A percentile compares a stretch with the other conserved stretches of the same genome.
Evolutionary conservation across 2,797 vertebrate genomes (phyloP).

Genomic region (Tragelaphus oryx): DNA sequence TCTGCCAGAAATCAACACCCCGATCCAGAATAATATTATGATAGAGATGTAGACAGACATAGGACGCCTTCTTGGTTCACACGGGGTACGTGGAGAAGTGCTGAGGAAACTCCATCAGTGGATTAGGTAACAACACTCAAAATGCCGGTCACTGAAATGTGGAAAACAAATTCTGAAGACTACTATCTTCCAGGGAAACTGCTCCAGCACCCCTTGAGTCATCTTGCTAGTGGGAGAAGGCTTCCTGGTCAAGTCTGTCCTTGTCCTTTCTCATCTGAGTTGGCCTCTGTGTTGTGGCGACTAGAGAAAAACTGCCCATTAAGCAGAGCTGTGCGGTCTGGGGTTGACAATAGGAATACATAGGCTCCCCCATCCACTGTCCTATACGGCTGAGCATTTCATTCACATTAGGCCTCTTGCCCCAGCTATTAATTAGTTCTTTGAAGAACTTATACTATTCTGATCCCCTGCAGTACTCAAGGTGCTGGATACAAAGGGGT

Average conservation of each 20-base stretch:
- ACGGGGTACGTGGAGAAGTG: neutral
- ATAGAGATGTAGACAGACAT: neutral
- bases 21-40: neutral
- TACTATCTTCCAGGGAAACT: neutral
- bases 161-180: neutral
- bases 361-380: neutral
- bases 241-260: neutral
- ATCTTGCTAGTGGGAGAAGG: neutral
- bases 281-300: too few species aligned
- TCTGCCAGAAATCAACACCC: neutral
- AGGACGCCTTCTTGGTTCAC: neutral
- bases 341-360: neutral
- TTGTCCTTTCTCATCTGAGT: neutral
- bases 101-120: neutral
- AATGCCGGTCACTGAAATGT: neutral
- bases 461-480: neutral
- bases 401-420: neutral
- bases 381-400: neutral
- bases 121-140: neutral
- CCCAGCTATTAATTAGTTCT: neutral
- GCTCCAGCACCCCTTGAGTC: neutral
- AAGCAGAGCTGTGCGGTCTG: neutral
- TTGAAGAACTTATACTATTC: neutral
- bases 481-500: neutral
- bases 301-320: neutral